A percentile compares a stretch with the other conserved stretches of the same genome.
Conservation (phyloP, 2,888 invertebrate species). For the Drymonia ruficornis region DNA sequence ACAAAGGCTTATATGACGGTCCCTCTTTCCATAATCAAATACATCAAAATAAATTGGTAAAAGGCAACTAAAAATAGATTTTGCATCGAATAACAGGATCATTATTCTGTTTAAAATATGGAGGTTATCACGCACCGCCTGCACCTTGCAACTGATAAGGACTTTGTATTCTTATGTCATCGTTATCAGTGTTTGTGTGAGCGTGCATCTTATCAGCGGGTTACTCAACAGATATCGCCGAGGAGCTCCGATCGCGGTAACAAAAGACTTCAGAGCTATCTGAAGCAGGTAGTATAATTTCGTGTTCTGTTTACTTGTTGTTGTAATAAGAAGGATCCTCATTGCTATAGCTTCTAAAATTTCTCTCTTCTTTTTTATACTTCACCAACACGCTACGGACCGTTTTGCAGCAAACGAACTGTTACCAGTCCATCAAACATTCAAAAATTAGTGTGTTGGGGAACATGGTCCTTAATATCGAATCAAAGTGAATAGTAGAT, state of each 20-base stretch:
- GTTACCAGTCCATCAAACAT: no score
- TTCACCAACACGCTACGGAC: no score
- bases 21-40: no score
- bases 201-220: not conserved
- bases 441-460: no score
- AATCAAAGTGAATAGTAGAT: no score
- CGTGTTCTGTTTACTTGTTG: not conserved
- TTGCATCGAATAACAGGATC: not conserved
- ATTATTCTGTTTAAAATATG: not conserved
- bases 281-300: not conserved
- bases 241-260: slow-evolving; percentile 1
- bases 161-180: slow-evolving; percentile 7
- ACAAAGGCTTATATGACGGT: no score
- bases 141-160: slow-evolving; percentile 6
- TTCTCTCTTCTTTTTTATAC: no score
- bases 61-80: no score
- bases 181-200: slow-evolving; percentile 7
- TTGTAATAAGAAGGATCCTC: not conserved
- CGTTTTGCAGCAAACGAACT: no score
- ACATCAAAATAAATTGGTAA: no score
- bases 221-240: slow-evolving; percentile 4
- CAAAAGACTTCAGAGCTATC: not conserved
- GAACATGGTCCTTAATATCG: no score
- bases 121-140: not conserved
- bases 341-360: no score